These are phyloP conservation scores for Caenorhabditis sp. DNA, from an alignment of 2,888 invertebrate species.

Conservation along the genomic window DNA sequence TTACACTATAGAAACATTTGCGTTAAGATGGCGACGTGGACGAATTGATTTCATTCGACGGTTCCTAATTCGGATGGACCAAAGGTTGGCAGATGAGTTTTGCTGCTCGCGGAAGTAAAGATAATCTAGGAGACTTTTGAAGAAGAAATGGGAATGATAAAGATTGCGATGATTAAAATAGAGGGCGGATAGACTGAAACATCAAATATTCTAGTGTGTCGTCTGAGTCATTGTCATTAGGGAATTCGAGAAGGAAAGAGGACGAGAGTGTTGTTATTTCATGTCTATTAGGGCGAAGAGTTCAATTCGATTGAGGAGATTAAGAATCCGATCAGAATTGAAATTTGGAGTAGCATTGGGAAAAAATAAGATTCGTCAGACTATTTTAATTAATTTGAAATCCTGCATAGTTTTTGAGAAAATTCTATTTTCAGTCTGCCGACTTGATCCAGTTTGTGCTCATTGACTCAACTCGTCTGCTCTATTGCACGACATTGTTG, in stretches of 20 bases:
- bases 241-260: not conserved
- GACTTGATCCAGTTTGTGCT: too few relatives aligned
- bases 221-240: not conserved
- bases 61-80: not conserved
- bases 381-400: too few relatives aligned
- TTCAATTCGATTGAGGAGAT: too few relatives aligned
- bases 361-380: too few relatives aligned
- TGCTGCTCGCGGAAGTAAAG: constrained; percentile 1
- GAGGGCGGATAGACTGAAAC: not conserved
- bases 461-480: too few relatives aligned
- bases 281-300: not conserved
- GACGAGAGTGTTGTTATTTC: not conserved
- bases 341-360: too few relatives aligned
- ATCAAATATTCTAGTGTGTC: not conserved
- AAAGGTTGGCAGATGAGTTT: not conserved
- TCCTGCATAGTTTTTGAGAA: too few relatives aligned
- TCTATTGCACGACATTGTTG: too few relatives aligned
- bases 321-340: too few relatives aligned
- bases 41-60: constrained; percentile 13
- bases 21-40: not conserved
- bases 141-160: not conserved
- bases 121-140: not conserved
- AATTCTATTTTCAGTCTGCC: too few relatives aligned
- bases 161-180: not conserved
- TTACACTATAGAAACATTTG: constrained; percentile 14